Conservation (phyloP, 1,140 invertebrate genomes). For the Arctopsyche grandis region DNA sequence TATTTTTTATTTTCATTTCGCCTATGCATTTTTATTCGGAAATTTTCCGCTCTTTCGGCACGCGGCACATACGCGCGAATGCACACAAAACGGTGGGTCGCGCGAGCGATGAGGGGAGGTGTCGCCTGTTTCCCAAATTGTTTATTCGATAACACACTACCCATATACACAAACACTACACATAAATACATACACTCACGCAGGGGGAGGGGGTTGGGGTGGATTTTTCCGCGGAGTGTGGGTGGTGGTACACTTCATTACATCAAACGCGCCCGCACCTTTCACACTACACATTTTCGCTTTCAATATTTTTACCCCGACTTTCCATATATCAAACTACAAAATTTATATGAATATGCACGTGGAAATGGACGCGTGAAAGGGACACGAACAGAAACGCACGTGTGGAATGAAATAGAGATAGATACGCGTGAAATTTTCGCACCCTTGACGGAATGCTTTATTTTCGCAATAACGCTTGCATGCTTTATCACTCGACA, state of each 20-base stretch:
- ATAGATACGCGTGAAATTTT: not conserved
- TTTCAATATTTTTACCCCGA: constrained; percentile 27
- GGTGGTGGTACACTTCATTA: constrained; percentile 38
- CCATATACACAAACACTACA: not conserved
- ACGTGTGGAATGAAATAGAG: not conserved
- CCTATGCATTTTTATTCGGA: constrained; percentile 35
- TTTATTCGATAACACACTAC: constrained; percentile 45
- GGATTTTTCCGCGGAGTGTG: not conserved
- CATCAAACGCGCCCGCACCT: constrained; percentile 19
- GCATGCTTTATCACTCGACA: not conserved
- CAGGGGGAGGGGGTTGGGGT: too few relatives aligned
- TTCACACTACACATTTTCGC: constrained; percentile 31
- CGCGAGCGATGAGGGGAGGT: not conserved
- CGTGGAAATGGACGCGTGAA: not conserved
- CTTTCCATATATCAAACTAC: constrained; percentile 8
- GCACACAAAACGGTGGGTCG: not conserved
- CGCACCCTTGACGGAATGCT: constrained; percentile 9
- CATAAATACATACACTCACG: too few relatives aligned
- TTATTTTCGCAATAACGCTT: not conserved
- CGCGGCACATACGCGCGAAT: constrained; percentile 10
- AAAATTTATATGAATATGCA: constrained; percentile 19
- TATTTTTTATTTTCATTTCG: constrained; percentile 17
- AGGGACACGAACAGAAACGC: too few relatives aligned
- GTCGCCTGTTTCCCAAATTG: constrained; percentile 26
- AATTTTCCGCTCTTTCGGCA: constrained; percentile 36